Percentiles rank a stretch among this genome's conserved stretches.
These are phyloP conservation scores for Stylophora pistillata DNA, from an alignment of 64 coral and sea anemone species.

Conservation along the genomic window DNA sequence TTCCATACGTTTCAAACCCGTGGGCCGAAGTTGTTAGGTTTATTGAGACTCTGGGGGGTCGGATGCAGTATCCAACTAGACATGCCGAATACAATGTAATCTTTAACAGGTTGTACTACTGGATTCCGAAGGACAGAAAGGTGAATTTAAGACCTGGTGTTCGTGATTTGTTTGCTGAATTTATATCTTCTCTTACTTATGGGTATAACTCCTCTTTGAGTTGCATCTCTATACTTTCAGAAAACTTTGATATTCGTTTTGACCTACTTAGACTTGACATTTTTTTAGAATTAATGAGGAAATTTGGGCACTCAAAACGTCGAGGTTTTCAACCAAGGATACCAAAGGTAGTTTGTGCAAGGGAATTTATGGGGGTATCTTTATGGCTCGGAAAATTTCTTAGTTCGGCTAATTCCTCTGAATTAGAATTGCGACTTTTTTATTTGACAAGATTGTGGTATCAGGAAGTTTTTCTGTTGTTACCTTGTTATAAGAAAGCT, in stretches of 20 bases:
- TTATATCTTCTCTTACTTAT: background rate
- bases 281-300: too few species aligned
- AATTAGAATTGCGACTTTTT: background rate
- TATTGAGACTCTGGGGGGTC: background rate
- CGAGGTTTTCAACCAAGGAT: background rate
- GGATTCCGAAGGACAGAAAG: background rate
- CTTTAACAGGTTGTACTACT: background rate
- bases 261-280: fast-evolving
- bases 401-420: too few species aligned
- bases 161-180: background rate
- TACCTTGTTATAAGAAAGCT: background rate
- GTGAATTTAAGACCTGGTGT: background rate
- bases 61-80: background rate
- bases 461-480: background rate
- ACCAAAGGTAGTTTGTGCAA: background rate
- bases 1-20: background rate
- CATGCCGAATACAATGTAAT: background rate
- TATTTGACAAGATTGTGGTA: background rate
- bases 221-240: too few species aligned
- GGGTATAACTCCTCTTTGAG: too few species aligned
- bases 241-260: too few species aligned
- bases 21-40: background rate
- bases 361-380: background rate
- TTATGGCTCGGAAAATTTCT: too few species aligned
- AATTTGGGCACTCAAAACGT: too few species aligned